Percentiles rank a stretch among this genome's conserved stretches.
Conservation (phyloP, 2,888 invertebrate genomes). For the Megalurothrips usitatus region DNA sequence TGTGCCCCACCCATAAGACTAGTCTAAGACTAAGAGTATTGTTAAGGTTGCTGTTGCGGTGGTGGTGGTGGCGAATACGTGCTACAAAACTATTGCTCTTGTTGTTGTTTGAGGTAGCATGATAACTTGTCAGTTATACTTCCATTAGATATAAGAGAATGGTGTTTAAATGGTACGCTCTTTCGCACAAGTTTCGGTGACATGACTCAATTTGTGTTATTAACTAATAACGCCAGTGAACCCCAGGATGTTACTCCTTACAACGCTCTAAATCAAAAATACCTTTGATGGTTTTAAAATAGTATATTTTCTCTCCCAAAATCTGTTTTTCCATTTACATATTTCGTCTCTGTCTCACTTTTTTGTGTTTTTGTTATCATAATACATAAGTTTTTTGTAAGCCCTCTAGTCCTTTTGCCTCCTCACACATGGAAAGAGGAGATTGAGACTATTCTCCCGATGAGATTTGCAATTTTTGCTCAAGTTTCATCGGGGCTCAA, state of each 20-base stretch:
- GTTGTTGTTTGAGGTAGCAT: neutral
- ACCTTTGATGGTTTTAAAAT: conserved; percentile 13
- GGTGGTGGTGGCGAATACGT: neutral
- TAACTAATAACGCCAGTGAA: neutral
- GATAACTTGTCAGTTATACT: neutral
- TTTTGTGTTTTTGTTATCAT: neutral
- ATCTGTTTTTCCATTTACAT: conserved; percentile 7
- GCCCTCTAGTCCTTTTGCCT: neutral
- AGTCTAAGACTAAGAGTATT: conserved; percentile 15
- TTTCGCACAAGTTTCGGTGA: conserved; percentile 20
- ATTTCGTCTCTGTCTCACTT: neutral
- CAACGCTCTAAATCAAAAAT: conserved; percentile 8
- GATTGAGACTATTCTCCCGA: neutral
- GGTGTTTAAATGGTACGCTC: neutral
- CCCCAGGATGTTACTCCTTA: neutral
- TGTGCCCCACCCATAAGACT: neutral
- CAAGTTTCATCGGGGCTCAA: conserved; percentile 26
- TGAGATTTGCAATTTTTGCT: neutral
- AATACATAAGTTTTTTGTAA: neutral
- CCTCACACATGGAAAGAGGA: neutral
- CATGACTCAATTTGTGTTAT: neutral
- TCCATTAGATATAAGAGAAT: conserved; percentile 17
- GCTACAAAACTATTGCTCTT: neutral
- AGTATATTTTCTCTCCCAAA: neutral
- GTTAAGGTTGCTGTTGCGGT: neutral